Percentiles rank a stretch among this genome's conserved stretches.
Conservation (phyloP, 1,140 invertebrate genomes). For the Leptopilina boulardi region DNA sequence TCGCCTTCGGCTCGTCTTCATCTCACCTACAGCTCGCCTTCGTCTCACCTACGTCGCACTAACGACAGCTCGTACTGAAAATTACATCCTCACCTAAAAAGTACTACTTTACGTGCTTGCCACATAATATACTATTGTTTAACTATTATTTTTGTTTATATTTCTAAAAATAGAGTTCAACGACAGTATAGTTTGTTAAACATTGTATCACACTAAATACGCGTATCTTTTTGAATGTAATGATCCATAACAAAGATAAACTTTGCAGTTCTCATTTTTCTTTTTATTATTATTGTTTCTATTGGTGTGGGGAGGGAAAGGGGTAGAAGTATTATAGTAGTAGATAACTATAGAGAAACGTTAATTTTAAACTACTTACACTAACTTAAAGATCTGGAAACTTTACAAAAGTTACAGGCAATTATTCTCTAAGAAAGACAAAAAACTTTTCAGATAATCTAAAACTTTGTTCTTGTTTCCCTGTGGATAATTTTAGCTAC, state of each 20-base stretch:
- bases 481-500: neutral
- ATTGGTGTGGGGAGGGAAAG: no score
- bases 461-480: slow-evolving; percentile 13
- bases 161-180: no score
- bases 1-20: no score
- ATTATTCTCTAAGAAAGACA: slow-evolving; percentile 8
- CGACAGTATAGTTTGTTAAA: neutral
- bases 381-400: slow-evolving; percentile 9
- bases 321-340: no score
- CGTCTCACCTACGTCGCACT: no score
- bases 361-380: slow-evolving; percentile 28
- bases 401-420: slow-evolving; percentile 3
- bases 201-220: neutral
- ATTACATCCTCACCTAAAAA: no score
- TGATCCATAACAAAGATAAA: neutral
- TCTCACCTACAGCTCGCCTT: no score
- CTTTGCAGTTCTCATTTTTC: neutral
- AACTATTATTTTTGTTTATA: neutral
- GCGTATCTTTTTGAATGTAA: neutral
- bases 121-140: no score
- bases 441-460: slow-evolving; percentile 21
- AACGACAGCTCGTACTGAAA: no score
- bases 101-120: no score
- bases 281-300: neutral
- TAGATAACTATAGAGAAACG: neutral